Percentiles rank a stretch among this genome's conserved stretches.
phyloP scores from a whole-genome alignment of 2,113 vertebrate species.

The Alectura lathami region DNA sequence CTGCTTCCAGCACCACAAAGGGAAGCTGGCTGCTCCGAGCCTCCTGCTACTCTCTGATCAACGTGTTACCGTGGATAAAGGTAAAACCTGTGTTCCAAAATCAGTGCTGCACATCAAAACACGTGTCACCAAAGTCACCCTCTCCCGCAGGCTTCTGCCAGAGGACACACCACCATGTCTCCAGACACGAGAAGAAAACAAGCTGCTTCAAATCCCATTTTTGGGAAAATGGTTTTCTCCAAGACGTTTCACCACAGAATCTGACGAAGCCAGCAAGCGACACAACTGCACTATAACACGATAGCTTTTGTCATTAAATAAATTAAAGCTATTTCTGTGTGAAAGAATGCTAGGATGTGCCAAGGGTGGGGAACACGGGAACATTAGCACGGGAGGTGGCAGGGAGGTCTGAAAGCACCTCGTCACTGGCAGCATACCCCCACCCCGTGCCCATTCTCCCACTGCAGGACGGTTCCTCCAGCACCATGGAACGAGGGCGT shows the following conservation, averaged over 20 bases:
- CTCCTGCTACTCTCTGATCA: neutral
- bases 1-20: neutral
- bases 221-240: neutral
- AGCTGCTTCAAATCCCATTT: neutral
- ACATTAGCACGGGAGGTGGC: neutral
- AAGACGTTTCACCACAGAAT: neutral
- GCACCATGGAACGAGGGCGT: accelerated
- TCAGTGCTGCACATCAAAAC: neutral
- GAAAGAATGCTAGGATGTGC: neutral
- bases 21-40: neutral
- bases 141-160: neutral
- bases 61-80: neutral
- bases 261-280: conserved; percentile 6
- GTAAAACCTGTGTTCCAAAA: neutral
- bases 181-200: neutral
- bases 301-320: conserved; percentile 46
- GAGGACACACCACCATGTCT: neutral
- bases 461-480: neutral
- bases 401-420: conserved; percentile 18
- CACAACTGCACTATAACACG: neutral
- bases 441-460: accelerated
- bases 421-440: neutral
- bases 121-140: neutral
- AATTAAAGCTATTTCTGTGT: conserved; percentile 22
- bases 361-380: neutral